Conservation (phyloP, 1,140 invertebrate genomes). For the Achatina immaculata region DNA sequence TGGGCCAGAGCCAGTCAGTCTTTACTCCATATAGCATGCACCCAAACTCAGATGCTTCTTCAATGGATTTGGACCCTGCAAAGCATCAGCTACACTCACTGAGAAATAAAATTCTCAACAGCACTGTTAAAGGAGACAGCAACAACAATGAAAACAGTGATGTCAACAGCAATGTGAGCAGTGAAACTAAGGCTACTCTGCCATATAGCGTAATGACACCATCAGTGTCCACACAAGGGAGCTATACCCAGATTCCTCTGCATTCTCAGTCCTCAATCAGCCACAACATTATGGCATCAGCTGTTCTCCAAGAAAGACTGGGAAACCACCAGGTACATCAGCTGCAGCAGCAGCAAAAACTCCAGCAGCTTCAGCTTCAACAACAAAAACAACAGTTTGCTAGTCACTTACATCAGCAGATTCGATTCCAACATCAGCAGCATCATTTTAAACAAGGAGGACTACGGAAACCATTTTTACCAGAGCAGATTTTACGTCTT, state of each 20-base stretch:
- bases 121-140: neutral
- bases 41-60: neutral
- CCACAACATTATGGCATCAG: neutral
- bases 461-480: conserved; percentile 1
- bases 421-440: conserved; percentile 25
- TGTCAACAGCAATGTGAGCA: neutral
- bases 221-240: neutral
- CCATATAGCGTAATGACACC: neutral
- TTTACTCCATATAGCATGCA: too few relatives aligned
- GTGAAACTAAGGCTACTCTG: neutral
- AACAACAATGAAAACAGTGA: conserved; percentile 9
- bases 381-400: conserved; percentile 34
- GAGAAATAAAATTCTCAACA: neutral
- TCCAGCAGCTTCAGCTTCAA: conserved; percentile 31
- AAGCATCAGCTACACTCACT: neutral
- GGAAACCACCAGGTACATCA: conserved; percentile 1
- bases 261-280: neutral
- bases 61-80: neutral
- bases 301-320: conserved; percentile 6
- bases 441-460: conserved; percentile 14
- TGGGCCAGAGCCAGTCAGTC: neutral
- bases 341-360: conserved; percentile 34
- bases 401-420: conserved; percentile 35
- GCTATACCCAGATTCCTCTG: neutral
- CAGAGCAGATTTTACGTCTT: conserved; percentile 27